A percentile compares a stretch with the other conserved stretches of the same genome.
These are phyloP conservation scores for Rhagium mordax DNA, from an alignment of 2,888 invertebrate genomes.

Conservation along the genomic window DNA sequence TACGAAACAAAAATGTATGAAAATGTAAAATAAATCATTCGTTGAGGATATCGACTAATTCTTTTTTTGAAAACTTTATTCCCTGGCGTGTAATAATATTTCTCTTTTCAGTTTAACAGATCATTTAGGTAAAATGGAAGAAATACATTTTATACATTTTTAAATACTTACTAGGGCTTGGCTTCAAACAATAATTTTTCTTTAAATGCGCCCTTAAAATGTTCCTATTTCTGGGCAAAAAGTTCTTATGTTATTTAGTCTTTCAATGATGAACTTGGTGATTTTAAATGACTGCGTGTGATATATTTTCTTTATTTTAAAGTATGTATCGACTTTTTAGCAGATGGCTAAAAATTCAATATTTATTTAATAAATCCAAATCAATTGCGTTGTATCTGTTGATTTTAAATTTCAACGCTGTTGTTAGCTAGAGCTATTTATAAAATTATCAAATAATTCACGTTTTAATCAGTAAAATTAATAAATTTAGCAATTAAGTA, in stretches of 20 bases:
- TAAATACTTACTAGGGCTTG: background rate
- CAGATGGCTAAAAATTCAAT: too few relatives aligned
- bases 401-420: too few relatives aligned
- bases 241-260: background rate
- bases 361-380: too few relatives aligned
- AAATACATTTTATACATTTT: background rate
- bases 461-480: too few relatives aligned
- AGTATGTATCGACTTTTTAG: too few relatives aligned
- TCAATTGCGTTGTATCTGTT: too few relatives aligned
- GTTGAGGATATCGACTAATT: constrained; percentile 36
- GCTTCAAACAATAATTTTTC: background rate
- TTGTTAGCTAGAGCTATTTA: too few relatives aligned
- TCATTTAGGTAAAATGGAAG: background rate
- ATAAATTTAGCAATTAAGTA: too few relatives aligned
- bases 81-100: constrained; percentile 1
- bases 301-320: too few relatives aligned
- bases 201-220: background rate
- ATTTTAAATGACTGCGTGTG: too few relatives aligned
- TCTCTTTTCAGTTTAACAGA: background rate
- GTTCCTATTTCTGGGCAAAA: background rate
- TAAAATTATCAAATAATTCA: too few relatives aligned
- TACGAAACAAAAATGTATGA: constrained; percentile 43
- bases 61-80: constrained; percentile 15
- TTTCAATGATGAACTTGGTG: too few relatives aligned
- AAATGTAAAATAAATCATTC: constrained; percentile 46